These are phyloP conservation scores for Drosophila mauritiana DNA, from an alignment of 1,140 invertebrate genomes.

Conservation along the genomic window DNA sequence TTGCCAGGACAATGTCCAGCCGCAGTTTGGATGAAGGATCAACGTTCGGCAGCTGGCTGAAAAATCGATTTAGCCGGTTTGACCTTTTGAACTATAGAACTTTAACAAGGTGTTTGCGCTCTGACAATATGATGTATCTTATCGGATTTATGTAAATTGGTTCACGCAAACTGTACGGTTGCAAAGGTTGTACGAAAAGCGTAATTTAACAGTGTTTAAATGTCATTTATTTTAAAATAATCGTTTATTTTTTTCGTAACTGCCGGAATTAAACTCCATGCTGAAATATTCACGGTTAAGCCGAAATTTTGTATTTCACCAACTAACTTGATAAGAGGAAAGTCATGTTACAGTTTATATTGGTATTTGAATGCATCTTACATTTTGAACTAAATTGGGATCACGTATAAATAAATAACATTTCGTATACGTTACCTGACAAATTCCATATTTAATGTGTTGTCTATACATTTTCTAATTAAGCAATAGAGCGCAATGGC, in stretches of 20 bases:
- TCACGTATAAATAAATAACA: too few species aligned
- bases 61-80: slow-evolving; percentile 43
- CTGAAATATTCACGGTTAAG: not conserved
- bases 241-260: not conserved
- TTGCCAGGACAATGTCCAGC: slow-evolving; percentile 43
- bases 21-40: slow-evolving; percentile 49
- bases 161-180: not conserved
- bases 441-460: not conserved
- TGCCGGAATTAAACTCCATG: not conserved
- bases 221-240: not conserved
- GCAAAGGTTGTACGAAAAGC: not conserved
- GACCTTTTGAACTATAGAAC: slow-evolving; percentile 9
- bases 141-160: slow-evolving; percentile 20
- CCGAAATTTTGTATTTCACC: not conserved
- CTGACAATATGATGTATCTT: slow-evolving; percentile 2
- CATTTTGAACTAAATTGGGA: too few species aligned
- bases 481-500: slow-evolving; percentile 4
- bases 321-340: too few species aligned
- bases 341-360: not conserved
- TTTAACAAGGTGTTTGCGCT: slow-evolving; percentile 2
- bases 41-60: slow-evolving; percentile 16
- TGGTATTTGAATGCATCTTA: not conserved
- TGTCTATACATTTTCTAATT: slow-evolving; percentile 19
- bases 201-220: not conserved
- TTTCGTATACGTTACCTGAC: too few species aligned